Base-by-base conservation (phyloP, 2,888 invertebrate species). In the Subacronicta megacephala region DNA sequence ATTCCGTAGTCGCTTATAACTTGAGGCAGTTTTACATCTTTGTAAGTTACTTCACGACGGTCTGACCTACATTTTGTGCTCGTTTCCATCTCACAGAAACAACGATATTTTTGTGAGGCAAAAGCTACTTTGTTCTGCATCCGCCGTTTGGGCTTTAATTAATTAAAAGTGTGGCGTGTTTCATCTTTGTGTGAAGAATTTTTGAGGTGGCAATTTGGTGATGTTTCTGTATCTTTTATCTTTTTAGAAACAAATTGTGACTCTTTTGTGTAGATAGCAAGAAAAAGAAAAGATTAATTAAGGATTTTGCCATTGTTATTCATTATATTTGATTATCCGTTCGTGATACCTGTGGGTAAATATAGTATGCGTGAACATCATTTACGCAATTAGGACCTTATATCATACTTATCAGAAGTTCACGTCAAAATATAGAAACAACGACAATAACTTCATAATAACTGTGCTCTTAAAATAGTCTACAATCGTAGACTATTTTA, bases 51-150 rank as follows among this genome's bases (percentile, higher is more conserved):
- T 86, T 81, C 80, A 77, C 80, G 82, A 81, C 73, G 79, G 78
- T 72, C 80, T 86, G 90, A 90, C 92, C 92, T 88, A 90, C 78
- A 90, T 92, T 85, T 80, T 66, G 68, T 50, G 82, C 78, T 80
- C 83, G 80, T 84, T 88, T 74, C 70, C 66, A 84, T 88, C 84
- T 83, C 75, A 57, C 79, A 77, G 84, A 79, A 87, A 85, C 87
- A 85, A 84, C 84, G 79, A 87, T 88, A 90, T 90, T 91, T 90
- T 89, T 87, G 86, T 85, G 81, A 78, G 81, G 78, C 79, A 84
- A 82, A 84, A 79, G 82, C 81, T 81, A 85, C 85, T 88, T 87
- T 87, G 89, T 87, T 82, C 75, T 75, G 71, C 78, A 80, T 83
- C 81, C 73, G 78, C 77, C 44, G 79, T 81, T 83, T 81, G 61